phyloP scores from a whole-genome alignment of 2,797 vertebrate species.

The Spinibarbus caldwelli region DNA sequence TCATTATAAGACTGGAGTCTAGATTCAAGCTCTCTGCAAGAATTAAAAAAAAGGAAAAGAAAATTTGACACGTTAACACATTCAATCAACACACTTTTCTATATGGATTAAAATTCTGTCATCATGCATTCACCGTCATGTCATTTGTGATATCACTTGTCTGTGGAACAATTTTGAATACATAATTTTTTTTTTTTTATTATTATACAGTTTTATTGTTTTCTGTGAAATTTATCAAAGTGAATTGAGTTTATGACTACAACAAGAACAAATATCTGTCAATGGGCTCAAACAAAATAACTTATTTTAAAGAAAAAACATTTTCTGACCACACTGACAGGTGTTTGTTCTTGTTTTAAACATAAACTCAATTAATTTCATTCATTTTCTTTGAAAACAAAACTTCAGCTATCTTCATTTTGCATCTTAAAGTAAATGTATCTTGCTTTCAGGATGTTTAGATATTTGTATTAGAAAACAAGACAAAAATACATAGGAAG shows the following conservation, averaged over 20 bases:
- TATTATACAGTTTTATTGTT: too few species aligned
- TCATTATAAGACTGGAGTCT: constrained; percentile 89
- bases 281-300: too few species aligned
- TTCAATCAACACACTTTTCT: neutral
- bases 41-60: neutral
- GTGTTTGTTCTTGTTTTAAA: neutral
- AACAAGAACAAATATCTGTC: too few species aligned
- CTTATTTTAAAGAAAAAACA: too few species aligned
- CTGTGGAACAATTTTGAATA: too few species aligned
- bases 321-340: neutral
- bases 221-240: too few species aligned
- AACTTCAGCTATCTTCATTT: neutral
- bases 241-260: too few species aligned
- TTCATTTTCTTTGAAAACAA: neutral
- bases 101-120: neutral
- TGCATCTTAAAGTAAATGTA: neutral
- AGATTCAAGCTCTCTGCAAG: constrained; percentile 88
- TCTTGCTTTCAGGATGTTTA: neutral
- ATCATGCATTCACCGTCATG: neutral
- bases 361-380: neutral
- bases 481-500: neutral
- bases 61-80: neutral
- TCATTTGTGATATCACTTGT: neutral
- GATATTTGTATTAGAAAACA: neutral
- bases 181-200: too few species aligned